Percentiles rank a stretch among this genome's conserved stretches.
These are phyloP conservation scores for Cathartes aura DNA, from an alignment of 2,113 vertebrate species.

Conservation along the genomic window DNA sequence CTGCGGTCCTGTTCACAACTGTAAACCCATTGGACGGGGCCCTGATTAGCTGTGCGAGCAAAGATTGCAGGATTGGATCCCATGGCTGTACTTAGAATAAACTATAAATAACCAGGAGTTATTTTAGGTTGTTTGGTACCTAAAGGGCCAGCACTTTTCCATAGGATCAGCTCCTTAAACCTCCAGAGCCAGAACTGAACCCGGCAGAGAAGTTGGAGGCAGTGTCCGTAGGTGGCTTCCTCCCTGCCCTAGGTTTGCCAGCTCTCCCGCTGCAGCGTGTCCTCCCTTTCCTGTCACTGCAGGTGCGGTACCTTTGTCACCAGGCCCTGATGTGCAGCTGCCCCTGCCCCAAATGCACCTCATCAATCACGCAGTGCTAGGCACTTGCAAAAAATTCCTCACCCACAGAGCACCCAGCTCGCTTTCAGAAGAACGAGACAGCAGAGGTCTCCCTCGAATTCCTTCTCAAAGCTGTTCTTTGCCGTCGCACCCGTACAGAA, in stretches of 20 bases:
- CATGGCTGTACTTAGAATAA: background rate
- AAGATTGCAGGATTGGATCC: background rate
- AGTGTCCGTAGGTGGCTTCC: background rate
- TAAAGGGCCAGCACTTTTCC: background rate
- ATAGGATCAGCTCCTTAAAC: background rate
- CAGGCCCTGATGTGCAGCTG: background rate
- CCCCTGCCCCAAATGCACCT: background rate
- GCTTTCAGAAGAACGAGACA: background rate
- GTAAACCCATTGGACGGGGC: rapidly evolving
- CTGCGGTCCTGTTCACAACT: background rate
- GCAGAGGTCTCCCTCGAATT: background rate
- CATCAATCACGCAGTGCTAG: rapidly evolving
- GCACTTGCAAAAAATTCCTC: background rate
- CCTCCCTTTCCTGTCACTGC: background rate
- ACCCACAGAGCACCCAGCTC: background rate
- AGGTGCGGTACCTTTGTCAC: background rate
- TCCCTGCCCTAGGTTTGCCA: background rate
- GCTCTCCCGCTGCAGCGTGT: background rate
- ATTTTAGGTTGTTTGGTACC: background rate
- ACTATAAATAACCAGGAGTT: background rate
- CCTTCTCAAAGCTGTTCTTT: background rate
- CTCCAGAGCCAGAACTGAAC: background rate
- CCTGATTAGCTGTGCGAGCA: background rate
- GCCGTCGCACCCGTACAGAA: rapidly evolving
- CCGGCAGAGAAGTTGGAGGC: background rate